These are phyloP conservation scores for Anagrus nilaparvatae DNA, from an alignment of 1,140 invertebrate genomes.

Conservation along the genomic window DNA sequence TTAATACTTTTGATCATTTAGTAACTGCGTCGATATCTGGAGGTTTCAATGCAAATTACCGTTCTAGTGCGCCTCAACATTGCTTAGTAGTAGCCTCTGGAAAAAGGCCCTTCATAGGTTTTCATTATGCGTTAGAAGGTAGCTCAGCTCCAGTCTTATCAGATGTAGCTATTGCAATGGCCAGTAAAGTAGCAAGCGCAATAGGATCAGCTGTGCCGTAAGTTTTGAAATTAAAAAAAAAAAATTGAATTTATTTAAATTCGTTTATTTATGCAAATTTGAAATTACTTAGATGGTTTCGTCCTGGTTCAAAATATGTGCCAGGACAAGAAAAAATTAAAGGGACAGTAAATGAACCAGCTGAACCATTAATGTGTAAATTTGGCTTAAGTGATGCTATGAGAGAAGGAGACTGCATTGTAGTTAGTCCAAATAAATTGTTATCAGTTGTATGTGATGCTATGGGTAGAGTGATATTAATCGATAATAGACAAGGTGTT, in stretches of 20 bases:
- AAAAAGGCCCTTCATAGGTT: constrained; percentile 72
- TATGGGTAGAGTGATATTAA: constrained; percentile 73
- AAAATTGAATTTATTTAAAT: constrained; percentile 1
- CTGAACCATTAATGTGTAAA: constrained; percentile 56
- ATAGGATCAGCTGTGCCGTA: constrained; percentile 67
- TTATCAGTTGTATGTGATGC: constrained; percentile 75
- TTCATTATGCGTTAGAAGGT: constrained; percentile 84
- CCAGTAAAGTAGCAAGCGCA: constrained; percentile 73
- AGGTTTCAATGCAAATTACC: constrained; percentile 63
- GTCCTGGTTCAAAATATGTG: constrained; percentile 35
- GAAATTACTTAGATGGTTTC: constrained; percentile 42
- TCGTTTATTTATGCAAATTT: not conserved
- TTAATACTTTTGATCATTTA: constrained; percentile 79
- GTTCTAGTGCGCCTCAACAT: constrained; percentile 64
- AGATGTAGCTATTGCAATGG: constrained; percentile 82
- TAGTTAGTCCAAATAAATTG: constrained; percentile 68
- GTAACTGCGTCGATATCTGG: constrained; percentile 68
- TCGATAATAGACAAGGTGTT: constrained; percentile 72
- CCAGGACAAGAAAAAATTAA: constrained; percentile 29
- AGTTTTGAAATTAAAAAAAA: constrained; percentile 34
- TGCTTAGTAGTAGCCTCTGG: constrained; percentile 73
- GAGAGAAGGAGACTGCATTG: constrained; percentile 59
- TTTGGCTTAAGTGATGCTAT: constrained; percentile 78
- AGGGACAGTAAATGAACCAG: constrained; percentile 41
- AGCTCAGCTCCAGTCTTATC: constrained; percentile 58